Base-by-base conservation (phyloP, 2,888 invertebrate genomes). In the Elegia similella region DNA sequence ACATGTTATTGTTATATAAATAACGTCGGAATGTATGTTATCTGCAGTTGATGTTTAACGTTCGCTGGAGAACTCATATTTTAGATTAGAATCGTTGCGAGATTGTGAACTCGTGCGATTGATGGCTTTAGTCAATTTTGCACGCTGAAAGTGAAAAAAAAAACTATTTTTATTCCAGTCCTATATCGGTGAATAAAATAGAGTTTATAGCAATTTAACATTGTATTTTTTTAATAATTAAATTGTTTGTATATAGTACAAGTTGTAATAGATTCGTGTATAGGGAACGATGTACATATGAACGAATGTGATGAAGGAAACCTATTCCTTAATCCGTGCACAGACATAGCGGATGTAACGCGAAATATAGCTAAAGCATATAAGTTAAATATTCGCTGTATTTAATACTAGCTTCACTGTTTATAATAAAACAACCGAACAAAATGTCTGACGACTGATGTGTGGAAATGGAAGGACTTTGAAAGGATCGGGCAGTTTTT, bases 221-320 rank as follows among this genome's bases (percentile, higher is more conserved):
- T 78, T 87, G 87, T 89, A 89, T 89, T 87, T 89, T 88, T 88
- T 88, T 84, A 81, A 84, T 73, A 70, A 73, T 78, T 76, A 81
- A 86, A 86, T 86, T 88, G 87, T 88, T 89, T 91, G 90, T 91
- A 91, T 88, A 91, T 91, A 91, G 90, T 89, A 91, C 88, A 90
- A 88, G 88, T 87, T 81, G 84, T 86, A 86, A 82, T 84, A 87
- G 84, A 80, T 78, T 79, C 78, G 80, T 76, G 86, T 79, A 80
- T 79, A 74, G 46, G 81, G 82, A 78, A 78, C 77, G 77, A 75
- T 90, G 89, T 89, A 88, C 75, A 89, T 88, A 78, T 76, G 80
- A 73, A 77, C 80, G 78, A 78, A 80, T 83, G 84, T 79, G 79
- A 81, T 78, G 72, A 67, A 66, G 73, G 73, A 70, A 74, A 74